Evolutionary conservation across 1,140 invertebrate species (phyloP).

Genomic region (Anastatus disparis): DNA sequence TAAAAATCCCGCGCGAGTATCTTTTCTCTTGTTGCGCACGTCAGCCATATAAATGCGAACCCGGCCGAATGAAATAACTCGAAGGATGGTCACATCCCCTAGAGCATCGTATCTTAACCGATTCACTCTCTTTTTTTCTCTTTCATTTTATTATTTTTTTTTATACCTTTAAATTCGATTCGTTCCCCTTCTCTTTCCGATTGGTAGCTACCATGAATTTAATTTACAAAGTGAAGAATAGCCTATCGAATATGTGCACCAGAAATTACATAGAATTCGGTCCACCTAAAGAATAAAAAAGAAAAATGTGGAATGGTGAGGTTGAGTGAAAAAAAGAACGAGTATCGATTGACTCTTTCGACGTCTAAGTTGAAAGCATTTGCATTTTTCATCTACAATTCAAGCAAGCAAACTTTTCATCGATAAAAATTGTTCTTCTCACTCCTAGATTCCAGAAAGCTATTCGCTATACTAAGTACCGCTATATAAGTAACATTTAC

Average conservation of each 20-base stretch:
- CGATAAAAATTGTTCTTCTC: slow-evolving; percentile 26
- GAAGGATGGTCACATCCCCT: slow-evolving; percentile 55
- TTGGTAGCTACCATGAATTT: slow-evolving; percentile 45
- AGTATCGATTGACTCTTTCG: slow-evolving; percentile 35
- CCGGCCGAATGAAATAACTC: slow-evolving; percentile 55
- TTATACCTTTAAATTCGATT: not conserved
- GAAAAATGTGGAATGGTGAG: not conserved
- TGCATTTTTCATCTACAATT: slow-evolving; percentile 39
- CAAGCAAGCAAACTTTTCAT: slow-evolving; percentile 36
- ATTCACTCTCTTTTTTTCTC: slow-evolving; percentile 45
- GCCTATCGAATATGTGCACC: not conserved
- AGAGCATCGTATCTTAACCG: slow-evolving; percentile 58
- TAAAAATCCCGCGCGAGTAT: slow-evolving; percentile 60
- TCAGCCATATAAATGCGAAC: slow-evolving; percentile 54
- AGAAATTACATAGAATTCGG: slow-evolving; percentile 7
- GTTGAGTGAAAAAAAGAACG: slow-evolving; percentile 9
- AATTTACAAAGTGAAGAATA: slow-evolving; percentile 46
- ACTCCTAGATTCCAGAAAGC: too few relatives aligned
- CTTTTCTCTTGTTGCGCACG: slow-evolving; percentile 46
- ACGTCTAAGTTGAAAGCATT: slow-evolving; percentile 18
- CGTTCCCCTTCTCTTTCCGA: not conserved
- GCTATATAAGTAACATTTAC: too few relatives aligned
- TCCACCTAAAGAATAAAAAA: not conserved
- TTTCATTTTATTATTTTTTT: not conserved
- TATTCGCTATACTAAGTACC: too few relatives aligned